Conservation (phyloP, 2,797 vertebrate genomes). For the Sphaeramia orbicularis region DNA sequence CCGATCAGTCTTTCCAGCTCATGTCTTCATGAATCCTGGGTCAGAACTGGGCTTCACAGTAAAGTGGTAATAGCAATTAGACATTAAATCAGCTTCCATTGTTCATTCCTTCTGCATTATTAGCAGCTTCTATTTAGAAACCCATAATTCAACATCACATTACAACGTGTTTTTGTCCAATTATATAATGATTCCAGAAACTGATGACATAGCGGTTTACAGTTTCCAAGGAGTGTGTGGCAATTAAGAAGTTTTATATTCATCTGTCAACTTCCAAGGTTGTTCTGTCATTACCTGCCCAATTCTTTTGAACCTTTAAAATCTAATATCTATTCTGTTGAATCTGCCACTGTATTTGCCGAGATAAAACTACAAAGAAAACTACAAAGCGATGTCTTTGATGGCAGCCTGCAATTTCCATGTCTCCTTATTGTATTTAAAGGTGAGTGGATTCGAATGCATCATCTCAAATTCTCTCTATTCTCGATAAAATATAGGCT, state of each 20-base stretch:
- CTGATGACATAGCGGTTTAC: constrained; percentile 18
- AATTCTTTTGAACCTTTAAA: constrained; percentile 45
- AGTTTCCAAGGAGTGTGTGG: constrained; percentile 5
- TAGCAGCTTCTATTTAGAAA: constrained; percentile 3
- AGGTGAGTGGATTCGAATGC: constrained; percentile 55
- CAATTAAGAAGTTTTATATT: constrained; percentile 43
- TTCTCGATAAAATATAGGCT: constrained; percentile 42
- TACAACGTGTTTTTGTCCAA: constrained; percentile 46
- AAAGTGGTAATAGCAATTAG: constrained; percentile 12
- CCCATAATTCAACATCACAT: constrained; percentile 28
- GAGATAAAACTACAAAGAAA: constrained; percentile 47
- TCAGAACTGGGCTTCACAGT: no score
- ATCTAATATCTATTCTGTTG: constrained; percentile 47
- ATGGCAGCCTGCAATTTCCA: constrained; percentile 42
- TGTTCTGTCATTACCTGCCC: constrained; percentile 41
- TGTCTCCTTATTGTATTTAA: constrained; percentile 46
- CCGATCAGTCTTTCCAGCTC: no score
- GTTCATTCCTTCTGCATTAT: constrained; percentile 6
- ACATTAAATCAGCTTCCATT: not conserved
- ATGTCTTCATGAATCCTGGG: no score
- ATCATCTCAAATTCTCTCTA: constrained; percentile 59
- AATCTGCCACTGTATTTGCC: constrained; percentile 34
- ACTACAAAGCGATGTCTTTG: constrained; percentile 42
- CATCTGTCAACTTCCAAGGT: constrained; percentile 59
- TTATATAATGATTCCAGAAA: constrained; percentile 38